Evolutionary conservation across 2,888 invertebrate genomes (phyloP), one percentile per base, ranked within the genome.

Genomic region (Prosapia bicincta): DNA sequence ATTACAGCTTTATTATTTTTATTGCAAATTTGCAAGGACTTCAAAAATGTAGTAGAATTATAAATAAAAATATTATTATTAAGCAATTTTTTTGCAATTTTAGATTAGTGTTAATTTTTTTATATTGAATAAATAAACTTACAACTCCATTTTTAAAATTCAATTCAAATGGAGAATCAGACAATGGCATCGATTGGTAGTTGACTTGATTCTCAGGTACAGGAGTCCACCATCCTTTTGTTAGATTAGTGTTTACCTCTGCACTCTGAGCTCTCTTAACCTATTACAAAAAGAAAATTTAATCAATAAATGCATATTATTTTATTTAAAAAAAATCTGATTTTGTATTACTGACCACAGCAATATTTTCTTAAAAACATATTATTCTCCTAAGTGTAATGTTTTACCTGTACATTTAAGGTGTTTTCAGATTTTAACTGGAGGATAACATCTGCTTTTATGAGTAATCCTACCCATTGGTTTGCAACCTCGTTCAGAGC

Each of bases 131-230:
- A n/a, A n/a, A n/a, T n/a, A 30, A 5, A 80, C 79, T 80, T 77
- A 82, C 87, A 66, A 90, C 86, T 30, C 92, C 92, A 71, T 90
- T 88, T 74, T 88, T 85, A 78, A 89, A 83, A 26, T 84, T 83
- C 79, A 92, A 88, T 83, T 90, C 87, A 83, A 92, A 92, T 1
- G 90, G 87, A 74, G 88, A 86, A 38, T 87, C 86, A 72, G 88
- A 85, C 71, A 89, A 83, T 24, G 86, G 84, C n/a, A 90, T 85
- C 1, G 86, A 84, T 78, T 88, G 84, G 83, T 87, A 90, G 76
- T 86, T 85, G 23, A 91, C 84, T 79, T 87, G 80, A 38, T 84
- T 80, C 23, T 87, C 86, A 0, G 87, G 85, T 77, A 89, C 85
- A 23, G 84, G 79, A 15, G 78, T 72, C 10, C 54, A 32, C 79